Evolutionary conservation across 2,113 vertebrate genomes (phyloP).

Genomic region (Ophthalmolycus amberensis): DNA sequence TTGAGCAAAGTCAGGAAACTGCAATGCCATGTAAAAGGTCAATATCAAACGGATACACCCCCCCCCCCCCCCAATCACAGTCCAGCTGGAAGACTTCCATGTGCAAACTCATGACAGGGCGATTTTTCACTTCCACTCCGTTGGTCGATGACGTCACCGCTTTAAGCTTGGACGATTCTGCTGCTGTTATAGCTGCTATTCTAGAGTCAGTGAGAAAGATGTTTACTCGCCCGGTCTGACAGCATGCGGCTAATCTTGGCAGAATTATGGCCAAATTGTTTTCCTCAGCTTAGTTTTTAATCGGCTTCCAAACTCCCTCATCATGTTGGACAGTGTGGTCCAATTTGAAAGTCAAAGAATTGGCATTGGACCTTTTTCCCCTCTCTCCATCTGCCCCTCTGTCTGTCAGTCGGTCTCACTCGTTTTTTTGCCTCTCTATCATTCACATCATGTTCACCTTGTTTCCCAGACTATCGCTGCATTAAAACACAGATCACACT

Average conservation of each 20-base stretch:
- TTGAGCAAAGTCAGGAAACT: not conserved
- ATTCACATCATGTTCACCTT: conserved; percentile 36
- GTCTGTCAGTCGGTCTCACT: conserved; percentile 21
- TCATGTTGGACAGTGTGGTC: conserved; percentile 25
- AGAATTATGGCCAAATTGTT: conserved; percentile 12
- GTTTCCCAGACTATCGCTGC: not conserved
- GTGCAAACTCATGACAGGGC: conserved; percentile 24
- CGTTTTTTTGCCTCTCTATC: conserved; percentile 7
- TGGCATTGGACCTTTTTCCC: conserved; percentile 28
- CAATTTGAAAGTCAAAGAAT: conserved; percentile 66
- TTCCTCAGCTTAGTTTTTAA: conserved; percentile 53
- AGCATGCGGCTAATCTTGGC: conserved; percentile 51
- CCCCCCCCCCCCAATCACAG: no score
- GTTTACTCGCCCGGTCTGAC: conserved; percentile 36
- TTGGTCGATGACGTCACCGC: not conserved
- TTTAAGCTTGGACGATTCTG: conserved; percentile 12
- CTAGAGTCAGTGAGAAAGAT: not conserved
- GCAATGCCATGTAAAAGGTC: conserved; percentile 39
- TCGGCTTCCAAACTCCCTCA: conserved; percentile 51
- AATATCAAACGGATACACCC: not conserved
- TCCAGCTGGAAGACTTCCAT: conserved; percentile 11
- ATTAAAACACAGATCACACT: not conserved
- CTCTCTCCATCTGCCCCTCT: conserved; percentile 59
- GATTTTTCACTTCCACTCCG: conserved; percentile 14
- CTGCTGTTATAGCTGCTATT: not conserved